These are phyloP conservation scores for Laodelphax striatellus DNA, from an alignment of 1,140 invertebrate species.

Conservation along the genomic window DNA sequence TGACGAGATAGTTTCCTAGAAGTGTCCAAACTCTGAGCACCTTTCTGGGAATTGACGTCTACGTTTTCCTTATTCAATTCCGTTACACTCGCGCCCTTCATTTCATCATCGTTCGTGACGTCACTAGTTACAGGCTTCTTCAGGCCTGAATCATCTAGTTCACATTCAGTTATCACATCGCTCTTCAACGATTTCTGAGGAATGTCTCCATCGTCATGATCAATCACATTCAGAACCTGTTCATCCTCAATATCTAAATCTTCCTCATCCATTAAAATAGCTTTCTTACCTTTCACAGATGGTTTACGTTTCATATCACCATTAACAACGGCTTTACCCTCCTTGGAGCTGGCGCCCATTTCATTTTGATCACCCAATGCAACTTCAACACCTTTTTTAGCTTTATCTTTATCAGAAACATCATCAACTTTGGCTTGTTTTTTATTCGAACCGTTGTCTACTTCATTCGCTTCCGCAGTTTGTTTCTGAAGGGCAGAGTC, in stretches of 20 bases:
- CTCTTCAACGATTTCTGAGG: not conserved
- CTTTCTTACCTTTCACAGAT: not conserved
- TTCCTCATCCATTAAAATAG: not conserved
- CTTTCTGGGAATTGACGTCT: slow-evolving; percentile 6
- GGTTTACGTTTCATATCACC: not conserved
- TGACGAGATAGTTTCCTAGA: not conserved
- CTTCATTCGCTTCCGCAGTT: no score
- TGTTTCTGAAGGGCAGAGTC: no score
- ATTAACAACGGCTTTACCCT: no score
- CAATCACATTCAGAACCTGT: slow-evolving; percentile 3
- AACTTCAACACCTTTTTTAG: not conserved
- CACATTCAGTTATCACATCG: no score
- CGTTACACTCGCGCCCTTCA: not conserved
- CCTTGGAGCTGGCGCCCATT: no score
- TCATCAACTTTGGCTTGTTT: slow-evolving; percentile 11
- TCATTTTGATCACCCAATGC: no score
- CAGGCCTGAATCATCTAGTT: no score
- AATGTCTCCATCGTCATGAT: not conserved
- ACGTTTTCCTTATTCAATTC: slow-evolving; percentile 5
- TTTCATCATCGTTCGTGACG: not conserved
- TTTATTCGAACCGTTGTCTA: not conserved
- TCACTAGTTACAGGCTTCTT: no score
- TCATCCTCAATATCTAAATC: slow-evolving; percentile 3
- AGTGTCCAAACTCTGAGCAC: not conserved
- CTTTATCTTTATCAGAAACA: slow-evolving; percentile 1